These are phyloP conservation scores for Cyanoderma ruficeps DNA, from an alignment of 2,113 vertebrate species.

Conservation along the genomic window DNA sequence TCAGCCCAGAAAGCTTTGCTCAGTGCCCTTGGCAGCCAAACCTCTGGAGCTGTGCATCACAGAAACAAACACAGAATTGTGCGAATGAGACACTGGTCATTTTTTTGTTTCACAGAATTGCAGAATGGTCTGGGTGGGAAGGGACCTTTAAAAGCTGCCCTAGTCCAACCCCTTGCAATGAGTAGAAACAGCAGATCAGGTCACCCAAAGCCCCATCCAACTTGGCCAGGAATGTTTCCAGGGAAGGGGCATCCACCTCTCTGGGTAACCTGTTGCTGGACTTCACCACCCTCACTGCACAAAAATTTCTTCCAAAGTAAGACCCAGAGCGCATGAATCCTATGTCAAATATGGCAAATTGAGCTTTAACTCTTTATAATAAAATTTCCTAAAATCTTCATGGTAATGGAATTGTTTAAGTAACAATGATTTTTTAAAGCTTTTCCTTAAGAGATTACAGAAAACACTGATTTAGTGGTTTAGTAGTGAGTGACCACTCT, in stretches of 20 bases:
- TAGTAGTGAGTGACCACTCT: background rate
- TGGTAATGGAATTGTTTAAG: background rate
- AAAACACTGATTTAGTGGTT: background rate
- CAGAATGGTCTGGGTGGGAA: background rate
- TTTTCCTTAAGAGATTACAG: background rate
- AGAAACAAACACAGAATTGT: background rate
- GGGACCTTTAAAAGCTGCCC: background rate
- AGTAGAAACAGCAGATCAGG: background rate
- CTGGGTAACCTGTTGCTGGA: background rate
- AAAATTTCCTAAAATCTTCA: background rate
- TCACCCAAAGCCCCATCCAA: accelerated
- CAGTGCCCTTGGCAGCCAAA: background rate
- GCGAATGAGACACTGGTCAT: too few species aligned
- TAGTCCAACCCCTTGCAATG: background rate
- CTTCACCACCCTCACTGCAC: background rate
- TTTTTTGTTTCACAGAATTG: background rate
- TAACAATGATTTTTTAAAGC: background rate
- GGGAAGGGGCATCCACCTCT: background rate
- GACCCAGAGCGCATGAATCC: background rate
- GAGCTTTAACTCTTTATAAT: background rate
- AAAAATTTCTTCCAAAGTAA: background rate
- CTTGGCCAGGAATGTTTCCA: background rate
- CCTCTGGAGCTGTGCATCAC: background rate
- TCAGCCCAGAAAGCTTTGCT: background rate
- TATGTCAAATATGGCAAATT: background rate